Evolutionary conservation across 2,888 invertebrate species (phyloP).

Genomic region (Erebia palarica): DNA sequence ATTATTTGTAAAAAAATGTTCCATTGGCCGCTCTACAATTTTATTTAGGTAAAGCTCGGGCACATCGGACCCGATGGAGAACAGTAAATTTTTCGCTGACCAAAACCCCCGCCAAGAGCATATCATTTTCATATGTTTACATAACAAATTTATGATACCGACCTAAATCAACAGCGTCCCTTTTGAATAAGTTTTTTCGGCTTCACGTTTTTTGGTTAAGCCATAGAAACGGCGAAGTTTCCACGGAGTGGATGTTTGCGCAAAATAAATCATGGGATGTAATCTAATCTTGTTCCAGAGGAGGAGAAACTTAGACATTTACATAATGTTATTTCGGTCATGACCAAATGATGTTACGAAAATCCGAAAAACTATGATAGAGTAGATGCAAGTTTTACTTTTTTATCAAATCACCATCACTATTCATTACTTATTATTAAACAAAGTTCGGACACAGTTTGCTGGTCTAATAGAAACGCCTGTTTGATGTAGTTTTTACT

Average conservation of each 20-base stretch:
- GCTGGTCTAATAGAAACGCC: too few relatives aligned
- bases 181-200: conserved; percentile 32
- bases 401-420: too few relatives aligned
- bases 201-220: conserved; percentile 28
- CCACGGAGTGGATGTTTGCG: background rate
- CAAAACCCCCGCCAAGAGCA: conserved; percentile 36
- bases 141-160: conserved; percentile 64
- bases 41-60: background rate
- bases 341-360: background rate
- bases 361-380: background rate
- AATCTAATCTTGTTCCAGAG: conserved; percentile 16
- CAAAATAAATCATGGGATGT: conserved; percentile 19
- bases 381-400: too few relatives aligned
- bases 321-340: background rate
- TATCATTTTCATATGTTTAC: conserved; percentile 62
- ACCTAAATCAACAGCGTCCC: conserved; percentile 62
- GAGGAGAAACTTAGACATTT: background rate
- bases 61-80: conserved; percentile 23
- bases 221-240: conserved; percentile 32
- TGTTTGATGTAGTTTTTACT: too few relatives aligned
- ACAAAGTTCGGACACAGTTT: too few relatives aligned
- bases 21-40: background rate
- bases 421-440: too few relatives aligned
- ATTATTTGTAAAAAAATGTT: background rate
- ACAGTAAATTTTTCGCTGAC: conserved; percentile 34